Evolutionary conservation across 2,797 vertebrate genomes (phyloP).

Genomic region (Microctenopoma lineatum): DNA sequence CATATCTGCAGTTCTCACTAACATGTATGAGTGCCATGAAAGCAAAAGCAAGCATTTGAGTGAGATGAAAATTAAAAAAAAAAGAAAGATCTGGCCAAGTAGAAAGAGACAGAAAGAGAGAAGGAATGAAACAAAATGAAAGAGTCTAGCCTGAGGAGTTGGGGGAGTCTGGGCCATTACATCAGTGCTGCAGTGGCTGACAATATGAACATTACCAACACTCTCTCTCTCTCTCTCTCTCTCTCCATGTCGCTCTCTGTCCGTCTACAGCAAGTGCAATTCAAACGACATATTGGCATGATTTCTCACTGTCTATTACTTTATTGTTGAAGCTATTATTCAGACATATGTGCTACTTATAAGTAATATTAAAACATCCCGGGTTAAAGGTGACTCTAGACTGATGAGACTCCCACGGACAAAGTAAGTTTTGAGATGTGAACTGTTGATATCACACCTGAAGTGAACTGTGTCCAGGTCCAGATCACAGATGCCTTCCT

Average conservation of each 20-base stretch:
- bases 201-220: conserved; percentile 40
- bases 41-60: not conserved
- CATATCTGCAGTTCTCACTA: not conserved
- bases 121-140: conserved; percentile 33
- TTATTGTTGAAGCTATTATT: not conserved
- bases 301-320: not conserved
- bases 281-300: not conserved
- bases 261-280: conserved; percentile 16
- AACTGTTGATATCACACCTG: not conserved
- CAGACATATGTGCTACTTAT: not conserved
- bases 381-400: too few species aligned
- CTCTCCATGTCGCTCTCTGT: not conserved
- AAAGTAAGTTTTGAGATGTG: not conserved
- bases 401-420: not conserved
- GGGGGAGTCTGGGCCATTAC: conserved; percentile 67
- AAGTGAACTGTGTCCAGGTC: conserved; percentile 20
- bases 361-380: not conserved
- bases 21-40: conserved; percentile 13
- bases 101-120: conserved; percentile 20
- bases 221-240: not conserved
- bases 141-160: conserved; percentile 37
- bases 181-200: conserved; percentile 75
- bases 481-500: conserved; percentile 4
- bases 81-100: conserved; percentile 34
- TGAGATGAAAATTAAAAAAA: conserved; percentile 28